Evolutionary conservation across 2,113 vertebrate genomes (phyloP), one percentile per base, ranked within the genome.

Genomic region (Stictonetta naevosa): DNA sequence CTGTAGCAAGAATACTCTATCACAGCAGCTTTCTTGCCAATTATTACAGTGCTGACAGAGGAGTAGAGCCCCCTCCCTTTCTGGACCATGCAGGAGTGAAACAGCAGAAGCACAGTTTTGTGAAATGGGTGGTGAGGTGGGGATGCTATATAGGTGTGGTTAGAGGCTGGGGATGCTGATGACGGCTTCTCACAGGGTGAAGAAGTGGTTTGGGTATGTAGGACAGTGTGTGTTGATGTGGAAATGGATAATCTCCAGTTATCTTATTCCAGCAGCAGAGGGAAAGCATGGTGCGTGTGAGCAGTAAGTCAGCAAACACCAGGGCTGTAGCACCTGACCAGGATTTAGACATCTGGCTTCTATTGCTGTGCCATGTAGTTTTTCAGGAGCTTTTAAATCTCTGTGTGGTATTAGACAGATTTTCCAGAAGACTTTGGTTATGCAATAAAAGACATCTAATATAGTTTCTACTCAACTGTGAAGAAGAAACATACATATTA

Each of bases 361-460:
- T 86, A 68, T 69, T 91, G 62, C 36, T 83, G 5, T 72, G 48
- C 36, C 22, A 52, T 64, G 93, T 88, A n/a, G 64, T 87, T 92
- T 91, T 92, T 79, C 13, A n/a, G 62, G 46, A 92, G 21, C 55
- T 82, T 92, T 95, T 92, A 92, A 96, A 93, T 86, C 88, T 34
- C 20, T 40, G 8, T 38, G 68, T 83, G 56, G 13, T 58, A 69
- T 50, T 86, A 66, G 80, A 28, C 23, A 82, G 83, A 68, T 95
- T 95, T 95, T 95, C n/a, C 33, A 42, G 58, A 88, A 93, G 87
- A 78, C 84, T 93, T 92, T 88, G 38, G 56, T 92, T 95, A 94
- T 95, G 76, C 73, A 95, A 62, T 91, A 71, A 81, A 95, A 91
- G 5, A 62, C 77, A 38, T 84, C 73, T 82, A 50, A 94, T 93